Percentiles rank a stretch among this genome's conserved stretches.
Conservation (phyloP, 2,888 invertebrate species). For the Drosophila rellima region DNA sequence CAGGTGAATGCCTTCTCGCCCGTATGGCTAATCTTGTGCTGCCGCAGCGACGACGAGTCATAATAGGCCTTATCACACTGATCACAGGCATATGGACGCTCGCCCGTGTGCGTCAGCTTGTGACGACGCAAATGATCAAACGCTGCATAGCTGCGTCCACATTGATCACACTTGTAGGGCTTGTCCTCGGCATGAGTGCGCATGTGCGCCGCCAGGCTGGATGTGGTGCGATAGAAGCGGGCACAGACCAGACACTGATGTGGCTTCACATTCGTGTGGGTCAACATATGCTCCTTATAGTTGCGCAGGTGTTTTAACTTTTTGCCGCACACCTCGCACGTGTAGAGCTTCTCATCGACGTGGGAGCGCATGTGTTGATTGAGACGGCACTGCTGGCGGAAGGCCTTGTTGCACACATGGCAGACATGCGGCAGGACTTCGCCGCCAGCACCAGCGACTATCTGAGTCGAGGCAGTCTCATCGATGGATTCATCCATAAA, state of each 20-base stretch:
- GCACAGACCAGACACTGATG: slow-evolving; percentile 62
- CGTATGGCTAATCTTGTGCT: slow-evolving; percentile 84
- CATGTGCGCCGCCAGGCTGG: slow-evolving; percentile 69
- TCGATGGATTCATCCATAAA: slow-evolving; percentile 37
- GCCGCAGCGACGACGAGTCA: slow-evolving; percentile 84
- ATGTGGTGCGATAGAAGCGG: slow-evolving; percentile 69
- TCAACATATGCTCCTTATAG: slow-evolving; percentile 85
- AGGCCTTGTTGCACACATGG: slow-evolving; percentile 58
- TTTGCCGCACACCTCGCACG: slow-evolving; percentile 84
- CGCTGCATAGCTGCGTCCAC: slow-evolving; percentile 66
- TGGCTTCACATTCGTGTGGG: slow-evolving; percentile 79
- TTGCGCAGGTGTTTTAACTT: slow-evolving; percentile 85
- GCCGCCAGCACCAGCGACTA: slow-evolving; percentile 1
- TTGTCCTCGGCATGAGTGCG: slow-evolving; percentile 79
- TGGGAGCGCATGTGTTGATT: slow-evolving; percentile 85
- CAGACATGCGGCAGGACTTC: slow-evolving; percentile 57
- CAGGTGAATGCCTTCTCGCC: slow-evolving; percentile 85
- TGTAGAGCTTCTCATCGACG: slow-evolving; percentile 83
- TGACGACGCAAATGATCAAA: slow-evolving; percentile 65
- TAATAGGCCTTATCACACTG: slow-evolving; percentile 85
- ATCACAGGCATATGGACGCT: slow-evolving; percentile 69
- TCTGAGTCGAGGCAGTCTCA: neutral
- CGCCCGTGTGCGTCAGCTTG: slow-evolving; percentile 70
- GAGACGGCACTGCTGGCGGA: slow-evolving; percentile 68
- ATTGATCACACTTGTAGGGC: slow-evolving; percentile 82